Evolutionary conservation across 2,888 invertebrate species (phyloP).

Genomic region (Aleiodes alternator): DNA sequence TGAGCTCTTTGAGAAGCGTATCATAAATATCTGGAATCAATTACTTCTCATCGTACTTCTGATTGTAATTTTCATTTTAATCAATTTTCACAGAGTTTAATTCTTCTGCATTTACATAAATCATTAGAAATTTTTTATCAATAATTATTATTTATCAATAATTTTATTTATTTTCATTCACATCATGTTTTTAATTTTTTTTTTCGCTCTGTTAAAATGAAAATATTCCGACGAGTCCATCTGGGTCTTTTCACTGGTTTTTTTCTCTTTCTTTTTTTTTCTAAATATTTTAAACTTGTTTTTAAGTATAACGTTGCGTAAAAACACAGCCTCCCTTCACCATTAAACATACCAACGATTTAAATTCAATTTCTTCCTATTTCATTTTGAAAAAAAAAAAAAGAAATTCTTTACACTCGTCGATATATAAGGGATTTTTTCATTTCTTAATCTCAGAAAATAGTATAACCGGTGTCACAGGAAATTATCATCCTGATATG

Average conservation of each 20-base stretch:
- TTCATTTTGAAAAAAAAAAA: not conserved
- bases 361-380: not conserved
- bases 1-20: slow-evolving; percentile 27
- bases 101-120: not conserved
- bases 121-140: not conserved
- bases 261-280: not conserved
- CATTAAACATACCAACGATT: not conserved
- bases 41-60: not conserved
- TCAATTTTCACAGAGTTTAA: not conserved
- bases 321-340: slow-evolving; percentile 44
- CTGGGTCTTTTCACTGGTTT: slow-evolving; percentile 14
- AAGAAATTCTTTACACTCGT: not conserved
- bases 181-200: not conserved
- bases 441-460: slow-evolving; percentile 23
- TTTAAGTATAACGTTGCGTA: slow-evolving; percentile 43
- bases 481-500: slow-evolving; percentile 7
- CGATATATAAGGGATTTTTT: slow-evolving; percentile 1
- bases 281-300: slow-evolving; percentile 20
- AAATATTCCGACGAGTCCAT: slow-evolving; percentile 12
- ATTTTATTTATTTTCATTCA: not conserved
- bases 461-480: not conserved
- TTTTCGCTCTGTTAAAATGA: slow-evolving; percentile 7
- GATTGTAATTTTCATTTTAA: slow-evolving; percentile 17
- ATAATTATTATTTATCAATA: not conserved
- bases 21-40: slow-evolving; percentile 14